Conservation (phyloP, 2,888 invertebrate genomes). For the Phyllotreta cruciferae region DNA sequence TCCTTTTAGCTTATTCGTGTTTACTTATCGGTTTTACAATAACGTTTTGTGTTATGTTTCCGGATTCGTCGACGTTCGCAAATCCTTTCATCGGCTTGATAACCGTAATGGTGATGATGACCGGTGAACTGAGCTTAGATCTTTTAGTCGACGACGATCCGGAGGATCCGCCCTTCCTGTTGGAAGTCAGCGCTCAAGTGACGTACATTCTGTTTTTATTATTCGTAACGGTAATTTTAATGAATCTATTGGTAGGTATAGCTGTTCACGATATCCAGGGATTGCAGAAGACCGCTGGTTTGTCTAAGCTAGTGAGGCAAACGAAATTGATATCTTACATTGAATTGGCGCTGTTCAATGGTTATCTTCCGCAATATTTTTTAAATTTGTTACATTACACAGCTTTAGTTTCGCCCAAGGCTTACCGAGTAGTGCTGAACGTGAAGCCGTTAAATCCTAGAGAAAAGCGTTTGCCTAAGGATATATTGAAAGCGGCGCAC, state of each 20-base stretch:
- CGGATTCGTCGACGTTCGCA: slow-evolving; percentile 80
- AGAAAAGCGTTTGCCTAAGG: slow-evolving; percentile 79
- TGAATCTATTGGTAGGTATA: slow-evolving; percentile 86
- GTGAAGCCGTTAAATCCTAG: slow-evolving; percentile 85
- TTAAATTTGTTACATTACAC: slow-evolving; percentile 79
- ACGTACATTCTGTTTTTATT: slow-evolving; percentile 81
- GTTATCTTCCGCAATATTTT: slow-evolving; percentile 77
- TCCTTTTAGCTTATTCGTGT: slow-evolving; percentile 86
- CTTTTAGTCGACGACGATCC: slow-evolving; percentile 77
- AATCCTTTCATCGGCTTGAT: slow-evolving; percentile 86
- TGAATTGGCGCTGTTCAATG: slow-evolving; percentile 81
- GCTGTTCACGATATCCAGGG: slow-evolving; percentile 90
- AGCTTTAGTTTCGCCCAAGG: slow-evolving; percentile 80
- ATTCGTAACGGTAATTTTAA: slow-evolving; percentile 84
- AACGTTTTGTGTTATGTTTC: slow-evolving; percentile 88
- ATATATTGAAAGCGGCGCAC: slow-evolving; percentile 81
- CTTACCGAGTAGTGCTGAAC: slow-evolving; percentile 80
- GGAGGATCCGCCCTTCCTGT: slow-evolving; percentile 75
- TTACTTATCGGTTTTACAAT: slow-evolving; percentile 86
- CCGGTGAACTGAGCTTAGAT: slow-evolving; percentile 82
- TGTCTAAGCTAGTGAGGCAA: slow-evolving; percentile 83
- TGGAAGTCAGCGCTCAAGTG: slow-evolving; percentile 83
- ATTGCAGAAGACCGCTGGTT: slow-evolving; percentile 82
- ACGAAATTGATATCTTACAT: slow-evolving; percentile 88
- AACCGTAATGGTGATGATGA: slow-evolving; percentile 89